Percentiles rank a stretch among this genome's conserved stretches.
Evolutionary conservation across 2,113 vertebrate genomes (phyloP).

Genomic region (Proteles cristata): DNA sequence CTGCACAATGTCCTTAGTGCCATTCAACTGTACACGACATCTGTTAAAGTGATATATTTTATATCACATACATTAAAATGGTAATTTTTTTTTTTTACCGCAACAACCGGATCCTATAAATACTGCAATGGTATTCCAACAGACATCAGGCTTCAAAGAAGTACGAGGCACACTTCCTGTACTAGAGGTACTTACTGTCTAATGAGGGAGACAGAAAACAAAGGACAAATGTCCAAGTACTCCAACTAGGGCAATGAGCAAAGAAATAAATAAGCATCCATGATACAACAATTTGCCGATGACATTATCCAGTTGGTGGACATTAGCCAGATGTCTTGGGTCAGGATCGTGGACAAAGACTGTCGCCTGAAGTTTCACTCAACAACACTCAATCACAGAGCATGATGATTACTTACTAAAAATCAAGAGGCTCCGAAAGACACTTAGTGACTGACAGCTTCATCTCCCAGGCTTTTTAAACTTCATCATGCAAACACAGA

Average conservation of each 20-base stretch:
- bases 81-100: neutral
- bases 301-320: slow-evolving; percentile 20
- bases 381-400: neutral
- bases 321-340: slow-evolving; percentile 35
- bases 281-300: neutral
- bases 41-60: neutral
- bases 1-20: neutral
- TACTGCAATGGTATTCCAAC: neutral
- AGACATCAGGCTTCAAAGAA: neutral
- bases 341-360: neutral
- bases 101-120: neutral
- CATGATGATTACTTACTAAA: slow-evolving; percentile 13
- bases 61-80: neutral
- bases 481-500: slow-evolving; percentile 8
- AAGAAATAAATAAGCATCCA: neutral
- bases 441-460: slow-evolving; percentile 24
- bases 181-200: neutral
- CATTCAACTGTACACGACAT: neutral
- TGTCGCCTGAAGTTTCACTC: slow-evolving; percentile 17
- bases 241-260: neutral
- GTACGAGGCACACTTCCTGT: neutral
- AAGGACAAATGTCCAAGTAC: slow-evolving; percentile 17
- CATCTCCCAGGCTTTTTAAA: neutral
- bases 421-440: slow-evolving; percentile 35
- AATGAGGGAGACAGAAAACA: neutral